Evolutionary conservation across 2,888 invertebrate species (phyloP), one percentile per base, ranked within the genome.

Genomic region (Drosophila birchii): DNA sequence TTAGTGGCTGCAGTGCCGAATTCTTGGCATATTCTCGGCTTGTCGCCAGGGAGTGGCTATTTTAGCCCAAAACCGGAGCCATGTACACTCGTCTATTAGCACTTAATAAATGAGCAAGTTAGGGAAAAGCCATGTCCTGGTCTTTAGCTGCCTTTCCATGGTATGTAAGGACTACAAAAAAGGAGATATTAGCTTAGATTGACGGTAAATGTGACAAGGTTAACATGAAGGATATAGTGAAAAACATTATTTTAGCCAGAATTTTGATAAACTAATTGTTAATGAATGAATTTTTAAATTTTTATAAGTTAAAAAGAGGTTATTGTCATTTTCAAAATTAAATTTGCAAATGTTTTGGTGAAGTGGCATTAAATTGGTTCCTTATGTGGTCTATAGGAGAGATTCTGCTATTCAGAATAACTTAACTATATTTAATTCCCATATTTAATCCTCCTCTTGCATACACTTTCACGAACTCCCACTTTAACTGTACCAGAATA

Each of bases 61-160:
- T 84, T 73, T 69, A 62, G 79, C 49, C 68, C 44, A 56, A 41
- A 41, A 29, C 36, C 14, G 41, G 32, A 38, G 39, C 32, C 57
- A 54, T 61, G 49, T 66, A 56, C 51, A 56, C 43, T 61, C 77
- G 84, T 84, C 81, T 77, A 86, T 83, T 83, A 83, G 74, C 71
- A 75, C 79, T 84, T 86, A 84, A 84, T 86, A 84, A 83, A 86
- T 84, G 86, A 77, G 71, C 71, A 72, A 58, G 77, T 77, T 86
- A 66, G 71, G 59, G 81, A 69, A 78, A 74, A 64, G 62, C 60
- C 66, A 23, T 60, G 57, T 60, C 23, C 32, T 53, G 34, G 14
- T 64, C 26, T 16, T 38, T 67, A n/a, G 29, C 59, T 71, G 62
- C 59, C 69, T 64, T 76, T 69, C 60, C 44, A 20, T 60, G 56